A percentile compares a stretch with the other conserved stretches of the same genome.
phyloP scores from a whole-genome alignment of 2,113 vertebrate genomes.

The Oncorhynchus gorbuscha region DNA sequence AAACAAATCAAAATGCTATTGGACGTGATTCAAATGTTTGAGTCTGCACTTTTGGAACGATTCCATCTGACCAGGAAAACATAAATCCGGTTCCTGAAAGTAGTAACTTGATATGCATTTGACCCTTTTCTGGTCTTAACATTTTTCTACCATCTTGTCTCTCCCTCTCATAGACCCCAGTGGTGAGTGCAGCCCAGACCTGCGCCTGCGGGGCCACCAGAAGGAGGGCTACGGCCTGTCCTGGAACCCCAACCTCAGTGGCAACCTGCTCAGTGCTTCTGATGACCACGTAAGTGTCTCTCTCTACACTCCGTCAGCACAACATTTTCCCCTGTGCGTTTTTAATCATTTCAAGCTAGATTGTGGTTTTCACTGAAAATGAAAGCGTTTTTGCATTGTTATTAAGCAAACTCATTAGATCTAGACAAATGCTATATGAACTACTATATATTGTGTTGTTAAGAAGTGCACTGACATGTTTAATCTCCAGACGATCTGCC shows the following conservation, averaged over 20 bases:
- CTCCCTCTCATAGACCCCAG: slow-evolving; percentile 77
- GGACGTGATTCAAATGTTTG: no score
- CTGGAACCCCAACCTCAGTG: slow-evolving; percentile 93
- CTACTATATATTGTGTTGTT: background rate
- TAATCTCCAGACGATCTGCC: slow-evolving; percentile 84
- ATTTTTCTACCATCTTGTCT: background rate
- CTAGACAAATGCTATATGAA: no score
- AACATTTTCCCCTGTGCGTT: no score
- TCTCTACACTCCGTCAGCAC: background rate
- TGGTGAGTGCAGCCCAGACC: slow-evolving; percentile 89
- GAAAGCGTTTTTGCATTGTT: background rate
- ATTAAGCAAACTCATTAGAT: no score
- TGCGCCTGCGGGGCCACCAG: slow-evolving; percentile 87
- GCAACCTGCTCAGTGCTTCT: slow-evolving; percentile 92
- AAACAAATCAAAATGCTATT: no score
- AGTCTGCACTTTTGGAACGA: no score
- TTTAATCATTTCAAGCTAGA: no score
- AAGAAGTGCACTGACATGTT: background rate
- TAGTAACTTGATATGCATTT: no score
- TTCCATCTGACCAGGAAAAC: no score
- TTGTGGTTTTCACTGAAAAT: background rate
- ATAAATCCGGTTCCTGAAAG: no score
- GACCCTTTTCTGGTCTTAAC: background rate
- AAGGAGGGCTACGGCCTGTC: slow-evolving; percentile 95
- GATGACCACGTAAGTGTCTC: slow-evolving; percentile 86